These are phyloP conservation scores for Chrysolina oricalcia DNA, from an alignment of 2,888 invertebrate species.

Conservation along the genomic window DNA sequence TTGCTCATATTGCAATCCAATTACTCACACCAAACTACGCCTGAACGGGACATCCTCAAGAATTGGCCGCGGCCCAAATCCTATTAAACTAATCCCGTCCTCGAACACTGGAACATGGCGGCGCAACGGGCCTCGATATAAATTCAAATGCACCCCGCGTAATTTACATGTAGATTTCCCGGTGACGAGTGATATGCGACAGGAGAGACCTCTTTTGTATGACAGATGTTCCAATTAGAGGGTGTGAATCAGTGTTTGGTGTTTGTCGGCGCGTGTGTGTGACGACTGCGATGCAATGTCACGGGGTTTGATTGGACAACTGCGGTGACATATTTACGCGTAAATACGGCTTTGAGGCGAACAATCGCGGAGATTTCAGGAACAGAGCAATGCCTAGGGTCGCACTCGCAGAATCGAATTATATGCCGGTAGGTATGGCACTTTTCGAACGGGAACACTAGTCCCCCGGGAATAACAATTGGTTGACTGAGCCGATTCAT, in stretches of 20 bases:
- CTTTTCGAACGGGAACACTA: neutral
- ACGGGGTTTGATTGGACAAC: constrained; percentile 29
- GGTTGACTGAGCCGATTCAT: neutral
- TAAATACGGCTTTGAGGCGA: constrained; percentile 11
- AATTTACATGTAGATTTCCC: constrained; percentile 55
- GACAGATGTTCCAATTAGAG: constrained; percentile 47
- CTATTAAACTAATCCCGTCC: constrained; percentile 38
- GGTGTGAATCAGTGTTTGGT: constrained; percentile 44
- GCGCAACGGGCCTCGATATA: constrained; percentile 47
- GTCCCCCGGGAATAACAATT: neutral
- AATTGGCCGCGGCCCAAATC: constrained; percentile 35
- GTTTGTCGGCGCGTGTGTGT: constrained; percentile 33
- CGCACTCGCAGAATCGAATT: neutral
- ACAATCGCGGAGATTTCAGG: constrained; percentile 9
- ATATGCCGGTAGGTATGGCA: neutral
- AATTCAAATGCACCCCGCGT: constrained; percentile 54
- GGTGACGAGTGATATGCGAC: constrained; percentile 37
- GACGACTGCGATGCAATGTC: constrained; percentile 31
- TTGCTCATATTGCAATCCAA: constrained; percentile 8
- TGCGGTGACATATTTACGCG: constrained; percentile 16
- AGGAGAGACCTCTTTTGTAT: constrained; percentile 36
- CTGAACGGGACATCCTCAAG: constrained; percentile 23
- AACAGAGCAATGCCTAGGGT: constrained; percentile 1
- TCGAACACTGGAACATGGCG: constrained; percentile 27
- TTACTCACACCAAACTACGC: constrained; percentile 18